These are phyloP conservation scores for Capreolus pygargus DNA, from an alignment of 2,113 vertebrate genomes.

Conservation along the genomic window DNA sequence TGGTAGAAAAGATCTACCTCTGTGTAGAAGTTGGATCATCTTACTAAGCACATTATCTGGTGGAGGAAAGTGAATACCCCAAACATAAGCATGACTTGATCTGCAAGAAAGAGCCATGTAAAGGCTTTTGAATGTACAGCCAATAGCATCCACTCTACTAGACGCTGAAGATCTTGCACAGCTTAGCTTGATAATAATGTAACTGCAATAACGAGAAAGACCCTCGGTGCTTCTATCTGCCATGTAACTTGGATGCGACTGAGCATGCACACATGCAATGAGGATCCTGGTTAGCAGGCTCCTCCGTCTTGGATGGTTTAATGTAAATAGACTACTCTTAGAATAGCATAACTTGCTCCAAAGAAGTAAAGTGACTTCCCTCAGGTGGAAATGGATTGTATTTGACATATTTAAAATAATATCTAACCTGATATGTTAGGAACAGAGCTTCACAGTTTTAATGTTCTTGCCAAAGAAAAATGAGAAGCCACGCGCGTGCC, in stretches of 20 bases:
- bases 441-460: not conserved
- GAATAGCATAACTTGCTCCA: not conserved
- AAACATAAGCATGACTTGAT: not conserved
- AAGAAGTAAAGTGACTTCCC: not conserved
- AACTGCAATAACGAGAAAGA: not conserved
- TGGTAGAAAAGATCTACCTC: not conserved
- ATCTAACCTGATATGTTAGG: not conserved
- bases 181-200: not conserved
- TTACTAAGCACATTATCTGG: not conserved
- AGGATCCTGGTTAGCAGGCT: not conserved
- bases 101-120: not conserved
- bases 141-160: not conserved
- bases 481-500: not conserved
- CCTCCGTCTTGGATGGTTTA: not conserved
- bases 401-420: not conserved
- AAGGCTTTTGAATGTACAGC: not conserved
- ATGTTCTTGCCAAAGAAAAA: not conserved
- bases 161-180: not conserved
- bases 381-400: not conserved
- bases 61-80: not conserved
- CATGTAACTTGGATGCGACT: not conserved
- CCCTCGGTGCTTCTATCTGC: not conserved
- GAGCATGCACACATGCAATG: fast-evolving
- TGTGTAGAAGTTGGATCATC: not conserved
- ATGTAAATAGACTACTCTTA: not conserved